phyloP scores from a whole-genome alignment of 2,888 invertebrate species.

The Aproaerema taeniolella region DNA sequence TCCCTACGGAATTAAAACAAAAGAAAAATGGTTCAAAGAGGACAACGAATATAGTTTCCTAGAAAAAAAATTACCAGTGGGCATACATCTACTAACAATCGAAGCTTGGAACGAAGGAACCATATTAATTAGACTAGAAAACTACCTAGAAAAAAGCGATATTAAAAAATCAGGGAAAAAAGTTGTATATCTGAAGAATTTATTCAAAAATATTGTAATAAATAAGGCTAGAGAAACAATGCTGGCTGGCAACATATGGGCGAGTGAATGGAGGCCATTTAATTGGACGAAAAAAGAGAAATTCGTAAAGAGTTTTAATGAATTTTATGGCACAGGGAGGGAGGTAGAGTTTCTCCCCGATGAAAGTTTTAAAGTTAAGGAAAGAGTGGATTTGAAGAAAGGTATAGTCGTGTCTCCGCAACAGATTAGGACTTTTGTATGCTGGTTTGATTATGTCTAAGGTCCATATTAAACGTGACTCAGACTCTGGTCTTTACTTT shows the following conservation, averaged over 20 bases:
- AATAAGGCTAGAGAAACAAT: slow-evolving; percentile 78
- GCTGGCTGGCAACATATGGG: slow-evolving; percentile 81
- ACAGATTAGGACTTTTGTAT: slow-evolving; percentile 84
- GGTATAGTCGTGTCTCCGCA: slow-evolving; percentile 79
- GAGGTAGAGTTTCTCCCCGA: slow-evolving; percentile 24
- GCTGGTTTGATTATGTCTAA: slow-evolving; percentile 29
- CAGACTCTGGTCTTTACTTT: no score
- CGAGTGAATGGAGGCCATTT: slow-evolving; percentile 70
- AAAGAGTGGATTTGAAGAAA: slow-evolving; percentile 30
- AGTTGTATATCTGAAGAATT: slow-evolving; percentile 70
- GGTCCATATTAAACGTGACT: no score
- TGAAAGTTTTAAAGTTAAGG: slow-evolving; percentile 20
- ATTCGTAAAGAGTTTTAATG: slow-evolving; percentile 42
- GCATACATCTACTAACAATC: slow-evolving; percentile 85
- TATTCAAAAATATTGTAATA: slow-evolving; percentile 77
- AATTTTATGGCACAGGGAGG: slow-evolving; percentile 31
- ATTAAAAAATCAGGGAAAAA: slow-evolving; percentile 66
- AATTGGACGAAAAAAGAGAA: slow-evolving; percentile 60
- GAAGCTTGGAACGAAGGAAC: slow-evolving; percentile 83
- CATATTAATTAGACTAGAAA: slow-evolving; percentile 86
- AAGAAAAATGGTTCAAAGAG: slow-evolving; percentile 51
- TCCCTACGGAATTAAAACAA: slow-evolving; percentile 17
- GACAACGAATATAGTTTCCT: slow-evolving; percentile 63
- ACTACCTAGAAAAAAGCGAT: slow-evolving; percentile 83
- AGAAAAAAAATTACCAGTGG: slow-evolving; percentile 77